Base-by-base conservation (phyloP, 2,797 vertebrate species). In the Acipenser oxyrinchus region DNA sequence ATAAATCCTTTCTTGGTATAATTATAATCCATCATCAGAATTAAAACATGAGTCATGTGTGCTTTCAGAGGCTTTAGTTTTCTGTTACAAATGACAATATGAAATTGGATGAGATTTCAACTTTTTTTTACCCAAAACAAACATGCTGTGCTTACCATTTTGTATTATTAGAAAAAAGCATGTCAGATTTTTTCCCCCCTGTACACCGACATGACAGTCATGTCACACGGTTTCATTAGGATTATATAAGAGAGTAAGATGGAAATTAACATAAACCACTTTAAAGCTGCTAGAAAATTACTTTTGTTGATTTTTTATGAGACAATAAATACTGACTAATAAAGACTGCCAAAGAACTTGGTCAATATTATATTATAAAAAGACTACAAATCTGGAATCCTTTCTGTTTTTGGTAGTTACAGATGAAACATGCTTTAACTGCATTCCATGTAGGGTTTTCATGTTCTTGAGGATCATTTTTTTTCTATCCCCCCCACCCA, bases 1-100 rank as follows among this genome's bases (percentile, higher is more conserved):
- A 76, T 71, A 60, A 79, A 74, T 79, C 71, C 73, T 68, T 70
- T 51, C 70, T 64, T 75, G 64, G 71, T 72, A 75, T 80, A 69
- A 76, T 73, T 73, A 72, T 75, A 81, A 82, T 85, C 77, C 77
- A 79, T 18, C 3, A 68, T 52, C 73, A 74, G 64, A 78, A 69
- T 52, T 51, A 68, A 66, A 78, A 74, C 78, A 77, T 78, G 79
- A 62, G 73, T 79, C 80, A 69, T 60, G 67, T 60, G 66, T 70
- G n/a, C 53, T 49, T 63, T n/a, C 69, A 60, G 18, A 63, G 18
- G 50, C 63, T 73, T 69, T 75, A 70, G 48, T 23, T 60, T 62
- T 8, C 9, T 58, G 59, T 55, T 53, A 10, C 2, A 64, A 68
- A 68, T 68, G 55, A 53, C 13, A 67, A 57, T 65, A 63, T 68